A percentile compares a stretch with the other conserved stretches of the same genome.
Evolutionary conservation across 2,797 vertebrate genomes (phyloP).

Genomic region (Onychomys torridus): DNA sequence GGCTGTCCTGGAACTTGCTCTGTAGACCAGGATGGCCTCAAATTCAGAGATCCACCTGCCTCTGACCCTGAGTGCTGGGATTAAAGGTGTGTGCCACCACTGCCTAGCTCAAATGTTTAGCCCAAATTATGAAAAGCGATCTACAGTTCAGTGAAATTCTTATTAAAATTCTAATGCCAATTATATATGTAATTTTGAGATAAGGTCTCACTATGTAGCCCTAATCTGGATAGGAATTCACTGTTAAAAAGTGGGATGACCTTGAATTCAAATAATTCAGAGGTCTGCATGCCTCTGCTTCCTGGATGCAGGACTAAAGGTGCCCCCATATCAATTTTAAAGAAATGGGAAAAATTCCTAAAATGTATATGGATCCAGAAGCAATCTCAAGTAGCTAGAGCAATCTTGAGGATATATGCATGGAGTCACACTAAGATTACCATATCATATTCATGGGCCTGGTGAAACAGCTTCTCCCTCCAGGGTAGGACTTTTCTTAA

Average conservation of each 20-base stretch:
- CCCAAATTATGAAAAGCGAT: background rate
- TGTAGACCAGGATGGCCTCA: too few species aligned
- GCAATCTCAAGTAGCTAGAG: background rate
- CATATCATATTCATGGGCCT: background rate
- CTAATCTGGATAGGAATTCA: background rate
- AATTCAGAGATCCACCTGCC: too few species aligned
- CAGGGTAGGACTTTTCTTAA: background rate
- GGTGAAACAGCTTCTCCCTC: background rate
- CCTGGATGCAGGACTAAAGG: background rate
- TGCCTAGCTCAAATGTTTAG: too few species aligned
- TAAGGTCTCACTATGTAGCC: background rate
- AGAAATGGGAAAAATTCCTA: background rate
- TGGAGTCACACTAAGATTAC: background rate
- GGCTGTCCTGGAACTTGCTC: too few species aligned
- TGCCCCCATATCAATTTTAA: background rate
- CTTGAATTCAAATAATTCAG: background rate
- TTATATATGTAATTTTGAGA: background rate
- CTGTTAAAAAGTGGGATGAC: background rate
- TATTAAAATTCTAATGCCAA: background rate
- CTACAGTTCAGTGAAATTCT: background rate
- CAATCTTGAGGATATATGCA: background rate
- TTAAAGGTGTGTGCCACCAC: too few species aligned
- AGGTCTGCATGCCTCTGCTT: background rate
- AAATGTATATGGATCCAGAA: background rate
- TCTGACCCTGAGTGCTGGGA: too few species aligned